phyloP scores from a whole-genome alignment of 1,140 invertebrate genomes.

The Paracyclopina nana region DNA sequence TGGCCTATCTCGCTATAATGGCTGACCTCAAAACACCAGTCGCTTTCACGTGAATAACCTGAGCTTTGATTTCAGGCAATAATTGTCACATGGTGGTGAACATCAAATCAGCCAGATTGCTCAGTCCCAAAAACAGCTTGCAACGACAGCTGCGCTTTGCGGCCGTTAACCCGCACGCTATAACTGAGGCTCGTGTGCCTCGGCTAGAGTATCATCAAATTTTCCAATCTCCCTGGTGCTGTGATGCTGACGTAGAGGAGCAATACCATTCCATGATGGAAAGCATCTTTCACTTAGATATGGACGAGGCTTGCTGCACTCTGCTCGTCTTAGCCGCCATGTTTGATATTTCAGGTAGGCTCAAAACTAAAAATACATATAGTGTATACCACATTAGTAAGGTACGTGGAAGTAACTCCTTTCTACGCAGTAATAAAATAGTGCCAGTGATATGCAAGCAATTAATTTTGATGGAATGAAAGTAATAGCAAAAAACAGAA shows the following conservation, averaged over 20 bases:
- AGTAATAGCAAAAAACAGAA: not conserved
- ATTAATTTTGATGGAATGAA: not conserved
- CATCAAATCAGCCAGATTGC: not conserved
- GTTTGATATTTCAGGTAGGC: not conserved
- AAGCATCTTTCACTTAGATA: slow-evolving; percentile 1
- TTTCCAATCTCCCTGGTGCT: slow-evolving; percentile 7
- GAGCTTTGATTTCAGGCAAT: too few species aligned
- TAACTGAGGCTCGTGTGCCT: not conserved
- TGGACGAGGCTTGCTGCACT: not conserved
- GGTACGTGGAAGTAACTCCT: not conserved
- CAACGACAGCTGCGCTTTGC: not conserved
- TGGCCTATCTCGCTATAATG: too few species aligned
- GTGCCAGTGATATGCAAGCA: not conserved
- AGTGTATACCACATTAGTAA: too few species aligned
- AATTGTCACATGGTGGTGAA: too few species aligned
- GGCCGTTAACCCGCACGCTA: not conserved
- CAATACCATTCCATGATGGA: slow-evolving; percentile 4
- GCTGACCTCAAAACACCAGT: too few species aligned
- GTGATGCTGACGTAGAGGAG: not conserved
- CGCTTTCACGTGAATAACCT: too few species aligned
- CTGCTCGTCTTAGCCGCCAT: slow-evolving; percentile 1
- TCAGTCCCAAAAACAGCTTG: not conserved
- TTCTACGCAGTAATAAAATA: not conserved
- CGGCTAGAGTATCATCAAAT: not conserved
- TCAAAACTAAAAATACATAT: too few species aligned